These are phyloP conservation scores for Trichopria drosophilae DNA, from an alignment of 2,888 invertebrate species.

Conservation along the genomic window DNA sequence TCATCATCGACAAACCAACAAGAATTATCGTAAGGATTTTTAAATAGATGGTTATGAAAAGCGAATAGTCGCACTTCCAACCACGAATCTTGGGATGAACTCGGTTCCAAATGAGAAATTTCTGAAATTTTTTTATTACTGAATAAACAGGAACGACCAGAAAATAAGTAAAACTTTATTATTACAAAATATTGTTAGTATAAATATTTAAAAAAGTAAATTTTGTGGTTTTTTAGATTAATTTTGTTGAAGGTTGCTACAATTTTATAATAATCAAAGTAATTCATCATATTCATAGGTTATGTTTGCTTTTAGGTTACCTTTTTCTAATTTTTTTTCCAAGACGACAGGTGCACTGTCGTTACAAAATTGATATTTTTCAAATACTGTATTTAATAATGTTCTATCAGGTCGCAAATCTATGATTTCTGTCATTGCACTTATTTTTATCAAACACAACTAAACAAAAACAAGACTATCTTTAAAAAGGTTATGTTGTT, in stretches of 20 bases:
- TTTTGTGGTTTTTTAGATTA: constrained; percentile 11
- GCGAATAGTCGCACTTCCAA: constrained; percentile 53
- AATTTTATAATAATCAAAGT: too few relatives aligned
- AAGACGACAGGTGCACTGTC: constrained; percentile 39
- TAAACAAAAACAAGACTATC: too few relatives aligned
- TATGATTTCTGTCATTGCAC: constrained; percentile 51
- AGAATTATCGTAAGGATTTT: constrained; percentile 49
- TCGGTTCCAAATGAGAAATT: constrained; percentile 46
- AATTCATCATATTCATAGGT: too few relatives aligned
- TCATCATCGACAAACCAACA: constrained; percentile 51
- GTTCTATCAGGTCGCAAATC: constrained; percentile 48
- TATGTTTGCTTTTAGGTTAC: constrained; percentile 34
- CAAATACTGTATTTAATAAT: constrained; percentile 46
- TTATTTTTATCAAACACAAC: too few relatives aligned
- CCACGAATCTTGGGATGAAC: constrained; percentile 47
- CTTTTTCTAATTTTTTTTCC: constrained; percentile 40
- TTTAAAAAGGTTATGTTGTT: too few relatives aligned
- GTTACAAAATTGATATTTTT: constrained; percentile 52
- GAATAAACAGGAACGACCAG: not conserved
- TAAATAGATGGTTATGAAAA: constrained; percentile 54
- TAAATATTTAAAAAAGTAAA: constrained; percentile 4
- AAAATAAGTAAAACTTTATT: constrained; percentile 5
- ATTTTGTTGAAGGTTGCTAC: too few relatives aligned
- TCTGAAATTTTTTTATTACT: constrained; percentile 38
- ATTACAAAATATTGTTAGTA: not conserved